These are phyloP conservation scores for Caenorhabditis virilis DNA, from an alignment of 2,888 invertebrate genomes.

Conservation along the genomic window DNA sequence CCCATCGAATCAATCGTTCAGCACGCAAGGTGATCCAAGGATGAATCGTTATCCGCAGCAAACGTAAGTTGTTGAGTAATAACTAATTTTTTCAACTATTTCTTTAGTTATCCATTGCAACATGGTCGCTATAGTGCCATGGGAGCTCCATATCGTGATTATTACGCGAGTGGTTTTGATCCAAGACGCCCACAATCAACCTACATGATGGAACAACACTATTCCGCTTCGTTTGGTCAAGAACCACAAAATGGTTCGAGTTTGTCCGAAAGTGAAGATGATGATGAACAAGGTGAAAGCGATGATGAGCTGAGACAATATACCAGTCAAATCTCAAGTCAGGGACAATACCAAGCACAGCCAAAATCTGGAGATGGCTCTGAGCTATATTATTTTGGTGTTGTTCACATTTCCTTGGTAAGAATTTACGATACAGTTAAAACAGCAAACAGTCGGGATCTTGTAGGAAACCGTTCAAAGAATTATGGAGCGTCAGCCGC, in stretches of 20 bases:
- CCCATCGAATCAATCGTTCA: conserved; percentile 5
- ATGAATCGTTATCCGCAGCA: too few relatives aligned
- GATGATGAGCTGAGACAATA: conserved; percentile 41
- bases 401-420: conserved; percentile 30
- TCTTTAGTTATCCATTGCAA: conserved; percentile 2
- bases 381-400: conserved; percentile 43
- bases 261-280: conserved; percentile 29
- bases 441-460: too few relatives aligned
- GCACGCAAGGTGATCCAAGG: background rate
- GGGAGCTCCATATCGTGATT: conserved; percentile 10
- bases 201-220: conserved; percentile 4
- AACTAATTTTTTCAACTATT: too few relatives aligned
- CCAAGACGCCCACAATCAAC: conserved; percentile 11
- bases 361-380: conserved; percentile 4
- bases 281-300: conserved; percentile 30
- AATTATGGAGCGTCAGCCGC: conserved; percentile 22
- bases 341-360: background rate
- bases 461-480: conserved; percentile 26
- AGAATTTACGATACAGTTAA: conserved; percentile 9
- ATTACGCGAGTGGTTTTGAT: conserved; percentile 6
- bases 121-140: conserved; percentile 32
- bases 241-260: conserved; percentile 19
- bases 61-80: too few relatives aligned
- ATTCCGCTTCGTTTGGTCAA: conserved; percentile 6
- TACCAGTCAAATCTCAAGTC: conserved; percentile 7